Evolutionary conservation across 2,888 invertebrate species (phyloP).

Genomic region (Leptopilina myrica): DNA sequence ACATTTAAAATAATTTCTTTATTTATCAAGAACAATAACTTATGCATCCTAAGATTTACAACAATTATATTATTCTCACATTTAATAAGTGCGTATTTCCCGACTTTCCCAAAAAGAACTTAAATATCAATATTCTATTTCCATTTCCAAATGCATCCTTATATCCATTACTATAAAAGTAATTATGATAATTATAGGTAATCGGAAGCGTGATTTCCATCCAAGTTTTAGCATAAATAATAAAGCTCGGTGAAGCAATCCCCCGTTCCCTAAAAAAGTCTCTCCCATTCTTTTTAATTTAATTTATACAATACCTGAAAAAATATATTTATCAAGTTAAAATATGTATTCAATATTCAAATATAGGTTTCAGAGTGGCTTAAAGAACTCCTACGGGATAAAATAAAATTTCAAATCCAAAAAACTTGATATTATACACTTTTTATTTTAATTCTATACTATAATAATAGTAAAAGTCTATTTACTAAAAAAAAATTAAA

Average conservation of each 20-base stretch:
- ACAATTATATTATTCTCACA: background rate
- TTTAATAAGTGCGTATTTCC: background rate
- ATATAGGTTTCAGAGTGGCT: too few species aligned
- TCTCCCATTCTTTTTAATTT: slow-evolving; percentile 61
- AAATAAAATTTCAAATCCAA: too few species aligned
- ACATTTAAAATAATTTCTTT: slow-evolving; percentile 2
- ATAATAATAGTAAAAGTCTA: too few species aligned
- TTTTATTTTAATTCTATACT: too few species aligned
- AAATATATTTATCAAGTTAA: background rate
- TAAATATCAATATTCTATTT: slow-evolving; percentile 13
- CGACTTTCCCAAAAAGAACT: background rate
- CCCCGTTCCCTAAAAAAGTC: slow-evolving; percentile 69
- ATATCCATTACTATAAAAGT: slow-evolving; percentile 83
- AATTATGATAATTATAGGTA: slow-evolving; percentile 83
- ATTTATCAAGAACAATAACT: background rate
- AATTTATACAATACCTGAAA: background rate
- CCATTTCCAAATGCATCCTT: slow-evolving; percentile 82
- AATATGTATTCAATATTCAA: too few species aligned
- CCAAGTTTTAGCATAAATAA: slow-evolving; percentile 85
- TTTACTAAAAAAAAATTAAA: too few species aligned
- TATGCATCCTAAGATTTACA: background rate
- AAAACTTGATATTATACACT: too few species aligned
- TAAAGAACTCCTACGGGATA: too few species aligned
- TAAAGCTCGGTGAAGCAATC: slow-evolving; percentile 78
- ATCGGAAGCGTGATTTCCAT: slow-evolving; percentile 83